Percentiles rank a stretch among this genome's conserved stretches.
Evolutionary conservation across 2,797 vertebrate species (phyloP).

Genomic region (Mus caroli): DNA sequence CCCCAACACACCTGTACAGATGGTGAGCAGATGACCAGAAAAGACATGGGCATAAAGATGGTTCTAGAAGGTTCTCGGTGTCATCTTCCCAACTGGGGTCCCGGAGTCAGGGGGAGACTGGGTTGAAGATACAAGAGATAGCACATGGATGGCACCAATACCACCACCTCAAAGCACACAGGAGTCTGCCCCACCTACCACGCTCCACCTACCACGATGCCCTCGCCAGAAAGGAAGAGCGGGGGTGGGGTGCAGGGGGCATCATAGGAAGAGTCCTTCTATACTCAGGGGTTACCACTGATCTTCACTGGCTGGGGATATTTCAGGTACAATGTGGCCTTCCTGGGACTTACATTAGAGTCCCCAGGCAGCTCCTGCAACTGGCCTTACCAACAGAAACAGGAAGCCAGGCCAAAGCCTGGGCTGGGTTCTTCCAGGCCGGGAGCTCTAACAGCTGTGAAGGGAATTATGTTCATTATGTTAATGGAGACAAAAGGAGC

Average conservation of each 20-base stretch:
- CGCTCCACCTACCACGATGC: accelerated
- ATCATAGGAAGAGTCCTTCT: accelerated
- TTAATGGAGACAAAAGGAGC: background rate
- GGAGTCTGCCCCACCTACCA: accelerated
- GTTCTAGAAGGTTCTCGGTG: background rate
- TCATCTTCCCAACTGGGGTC: background rate
- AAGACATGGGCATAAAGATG: background rate
- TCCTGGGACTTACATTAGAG: background rate
- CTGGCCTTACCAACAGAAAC: background rate
- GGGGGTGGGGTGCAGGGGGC: background rate
- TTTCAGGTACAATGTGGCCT: background rate
- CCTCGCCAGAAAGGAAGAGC: background rate
- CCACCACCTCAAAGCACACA: accelerated
- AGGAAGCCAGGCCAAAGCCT: background rate
- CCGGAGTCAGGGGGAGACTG: accelerated
- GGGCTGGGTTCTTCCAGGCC: background rate
- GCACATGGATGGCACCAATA: background rate
- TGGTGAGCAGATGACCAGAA: background rate
- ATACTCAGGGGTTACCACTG: background rate
- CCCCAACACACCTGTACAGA: background rate
- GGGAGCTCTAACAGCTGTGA: background rate
- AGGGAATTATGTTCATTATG: background rate
- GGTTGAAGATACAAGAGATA: background rate
- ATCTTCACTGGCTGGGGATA: background rate
- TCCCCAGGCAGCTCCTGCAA: background rate